These are phyloP conservation scores for Panulirus ornatus DNA, from an alignment of 1,140 invertebrate species.

Conservation along the genomic window DNA sequence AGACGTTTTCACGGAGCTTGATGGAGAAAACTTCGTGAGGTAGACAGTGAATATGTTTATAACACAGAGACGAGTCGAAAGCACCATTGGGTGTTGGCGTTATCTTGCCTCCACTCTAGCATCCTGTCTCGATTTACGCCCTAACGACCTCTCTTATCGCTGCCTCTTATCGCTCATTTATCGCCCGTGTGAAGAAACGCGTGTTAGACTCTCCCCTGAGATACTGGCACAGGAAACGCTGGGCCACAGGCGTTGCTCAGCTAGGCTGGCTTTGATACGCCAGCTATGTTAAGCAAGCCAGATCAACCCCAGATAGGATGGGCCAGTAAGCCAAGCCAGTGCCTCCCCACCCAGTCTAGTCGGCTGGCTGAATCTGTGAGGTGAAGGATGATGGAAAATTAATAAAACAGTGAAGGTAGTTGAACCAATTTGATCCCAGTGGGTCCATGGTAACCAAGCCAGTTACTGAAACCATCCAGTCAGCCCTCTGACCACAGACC, in stretches of 20 bases:
- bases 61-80: no score
- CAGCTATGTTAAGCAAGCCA: not conserved
- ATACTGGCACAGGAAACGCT: conserved; percentile 31
- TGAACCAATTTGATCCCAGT: not conserved
- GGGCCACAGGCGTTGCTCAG: conserved; percentile 10
- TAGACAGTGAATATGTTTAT: no score
- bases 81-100: no score
- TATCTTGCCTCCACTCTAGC: conserved; percentile 26
- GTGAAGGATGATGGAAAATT: not conserved
- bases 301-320: no score
- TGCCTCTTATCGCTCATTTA: conserved; percentile 25
- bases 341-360: not conserved
- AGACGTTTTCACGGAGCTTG: no score
- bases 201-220: conserved; percentile 19
- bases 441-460: not conserved
- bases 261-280: not conserved
- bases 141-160: not conserved
- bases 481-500: no score
- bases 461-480: no score
- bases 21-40: no score
- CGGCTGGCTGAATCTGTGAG: not conserved
- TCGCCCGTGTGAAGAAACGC: conserved; percentile 51
- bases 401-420: not conserved
- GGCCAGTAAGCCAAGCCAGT: not conserved
- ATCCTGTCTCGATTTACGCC: conserved; percentile 30